Evolutionary conservation across 1,140 invertebrate species (phyloP), one percentile per base, ranked within the genome.

Genomic region (Riptortus pedestris): DNA sequence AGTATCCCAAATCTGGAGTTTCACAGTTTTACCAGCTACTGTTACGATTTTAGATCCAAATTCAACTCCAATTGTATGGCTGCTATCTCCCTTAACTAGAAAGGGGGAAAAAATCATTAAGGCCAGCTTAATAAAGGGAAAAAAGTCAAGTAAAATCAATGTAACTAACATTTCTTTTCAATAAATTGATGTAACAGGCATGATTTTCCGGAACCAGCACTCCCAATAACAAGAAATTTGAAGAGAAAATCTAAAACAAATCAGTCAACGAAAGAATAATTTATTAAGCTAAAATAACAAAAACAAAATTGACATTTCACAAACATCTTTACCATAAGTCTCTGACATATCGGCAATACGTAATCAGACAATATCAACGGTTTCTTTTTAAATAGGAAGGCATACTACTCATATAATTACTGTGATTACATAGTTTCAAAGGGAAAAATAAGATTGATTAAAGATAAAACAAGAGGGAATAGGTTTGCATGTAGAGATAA

Each of bases 171-270:
- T 79, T 91, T 88, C 72, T 88, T 91, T 76, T 92, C 90, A 71
- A 91, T 92, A 72, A 93, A 93, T 75, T 93, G 90, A 71, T 93
- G 85, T 29, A 93, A 77, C 18, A 93, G 79, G 75, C 90, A 93
- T 59, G 90, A 93, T 74, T 93, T 93, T 57, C 90, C 90, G 67
- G 88, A 87, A 62, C 89, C 88, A 71, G 84, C 82, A 78, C 85
- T 88, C 58, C 88, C 88, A 74, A 90, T 91, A 16, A 91, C 86
- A 57, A 91, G 76, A 74, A 91, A 91, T 78, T 90, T 91, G 74
- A 90, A 90, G 58, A 90, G 76, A 73, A 87, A 90, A 81, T 90
- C 88, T 85, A 74, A 51, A 76, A 81, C 45, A 75, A 65, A 72
- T n/a, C n/a, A 69, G 57, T 66, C 67, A 67, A 47, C 7, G 22